phyloP scores from a whole-genome alignment of 2,888 invertebrate genomes.

The Cryptus viduatorius region DNA sequence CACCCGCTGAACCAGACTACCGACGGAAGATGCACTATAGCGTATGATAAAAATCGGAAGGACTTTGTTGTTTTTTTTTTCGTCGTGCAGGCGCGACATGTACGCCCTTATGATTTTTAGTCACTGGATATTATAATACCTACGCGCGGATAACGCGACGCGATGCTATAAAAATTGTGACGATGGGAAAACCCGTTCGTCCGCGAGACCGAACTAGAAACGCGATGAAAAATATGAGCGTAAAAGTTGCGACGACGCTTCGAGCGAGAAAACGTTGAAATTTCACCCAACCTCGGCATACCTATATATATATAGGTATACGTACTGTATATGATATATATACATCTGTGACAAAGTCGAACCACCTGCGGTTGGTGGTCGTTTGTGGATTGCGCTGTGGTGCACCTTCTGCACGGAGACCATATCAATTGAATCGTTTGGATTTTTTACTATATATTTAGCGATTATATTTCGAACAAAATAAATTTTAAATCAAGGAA shows the following conservation, averaged over 20 bases:
- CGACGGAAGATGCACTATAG: slow-evolving; percentile 20
- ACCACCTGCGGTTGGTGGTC: slow-evolving; percentile 21
- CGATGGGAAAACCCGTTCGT: slow-evolving; percentile 39
- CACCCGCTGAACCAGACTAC: not conserved
- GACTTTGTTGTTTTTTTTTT: not conserved
- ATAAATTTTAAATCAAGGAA: not conserved
- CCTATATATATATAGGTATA: not conserved
- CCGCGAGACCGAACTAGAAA: slow-evolving; percentile 34
- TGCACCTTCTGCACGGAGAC: not conserved
- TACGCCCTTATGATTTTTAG: not conserved
- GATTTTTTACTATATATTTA: not conserved
- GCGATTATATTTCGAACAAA: not conserved
- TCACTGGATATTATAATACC: slow-evolving; percentile 21
- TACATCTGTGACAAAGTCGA: slow-evolving; percentile 1
- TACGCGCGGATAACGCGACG: slow-evolving; percentile 28
- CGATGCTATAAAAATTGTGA: slow-evolving; percentile 56
- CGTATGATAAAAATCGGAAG: slow-evolving; percentile 8
- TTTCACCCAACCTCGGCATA: not conserved
- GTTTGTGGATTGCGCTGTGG: slow-evolving; percentile 18
- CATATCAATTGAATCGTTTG: not conserved
- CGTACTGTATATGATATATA: not conserved
- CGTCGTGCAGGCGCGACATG: not conserved
- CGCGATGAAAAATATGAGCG: slow-evolving; percentile 50
- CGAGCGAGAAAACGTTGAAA: slow-evolving; percentile 24
- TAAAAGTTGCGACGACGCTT: slow-evolving; percentile 48